Base-by-base conservation (phyloP, 2,888 invertebrate genomes). In the Eupithecia subfuscata region DNA sequence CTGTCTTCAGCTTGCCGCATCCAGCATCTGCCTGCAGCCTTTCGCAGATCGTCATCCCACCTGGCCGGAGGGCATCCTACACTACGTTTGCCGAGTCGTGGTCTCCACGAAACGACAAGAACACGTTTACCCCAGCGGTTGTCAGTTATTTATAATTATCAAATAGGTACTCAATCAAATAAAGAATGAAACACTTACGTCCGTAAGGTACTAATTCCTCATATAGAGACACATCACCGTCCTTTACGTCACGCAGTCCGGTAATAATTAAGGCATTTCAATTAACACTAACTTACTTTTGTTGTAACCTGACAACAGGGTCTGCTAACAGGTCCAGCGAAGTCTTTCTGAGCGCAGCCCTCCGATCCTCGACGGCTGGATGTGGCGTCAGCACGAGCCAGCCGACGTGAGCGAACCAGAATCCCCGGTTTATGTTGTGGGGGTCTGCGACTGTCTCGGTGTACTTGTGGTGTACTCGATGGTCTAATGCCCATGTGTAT, bases 341-440 rank as follows among this genome's bases (percentile, higher is more conserved):
- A 18, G 97, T 96, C 67, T 86, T 81, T 30, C 81, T 83, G 6
- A 94, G 84, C 0, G 95, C 95, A 45, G 95, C 94, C 52, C 97
- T 95, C 82, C 97, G 96, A 81, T 96, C 95, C 22, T 96, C 96
- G 0, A 97, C 97, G 5, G 96, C 96, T 0, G 97, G 97, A 88
- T 97, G 98, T 0, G 98, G 98, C 0, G 97, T 97, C 0, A 97
- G 95, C 71, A 98, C 96, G 65, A 99, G 93, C 99, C 99, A 99
- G 11, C 98, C 99, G 12, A 99, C 97, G 88, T 99, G 99, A 0
- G 98, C 96, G 89, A 98, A 99, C 94, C 97, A 97, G 91, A 98
- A 98, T 16, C 99, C 99, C 63, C 98, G 95, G 70, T 97, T 96
- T 2, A 97, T 97, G 90, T 98, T 97, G 87, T 97, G 97, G 0